phyloP scores from a whole-genome alignment of 2,888 invertebrate genomes.

The Trissolcus japonicus region DNA sequence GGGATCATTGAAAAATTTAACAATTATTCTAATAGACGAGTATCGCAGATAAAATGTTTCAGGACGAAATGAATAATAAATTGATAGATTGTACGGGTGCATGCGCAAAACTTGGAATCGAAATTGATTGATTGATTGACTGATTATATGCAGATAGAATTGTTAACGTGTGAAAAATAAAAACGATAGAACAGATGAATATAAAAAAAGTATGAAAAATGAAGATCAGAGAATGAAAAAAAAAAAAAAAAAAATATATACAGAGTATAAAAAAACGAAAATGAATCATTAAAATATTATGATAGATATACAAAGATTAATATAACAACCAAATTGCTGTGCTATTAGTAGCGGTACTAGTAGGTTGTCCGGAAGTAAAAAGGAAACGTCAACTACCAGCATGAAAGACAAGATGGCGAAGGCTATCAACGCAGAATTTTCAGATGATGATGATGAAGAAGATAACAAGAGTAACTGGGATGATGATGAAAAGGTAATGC shows the following conservation, averaged over 20 bases:
- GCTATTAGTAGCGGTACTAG: constrained; percentile 74
- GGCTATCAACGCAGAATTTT: constrained; percentile 74
- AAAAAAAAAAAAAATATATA: constrained; percentile 10
- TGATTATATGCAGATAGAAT: constrained; percentile 62
- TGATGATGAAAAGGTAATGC: constrained; percentile 71
- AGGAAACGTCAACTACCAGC: constrained; percentile 71
- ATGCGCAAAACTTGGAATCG: constrained; percentile 46
- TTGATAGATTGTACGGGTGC: constrained; percentile 30
- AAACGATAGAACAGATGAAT: constrained; percentile 33
- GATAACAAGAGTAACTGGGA: constrained; percentile 72
- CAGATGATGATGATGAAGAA: constrained; percentile 72
- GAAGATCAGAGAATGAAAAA: constrained; percentile 11
- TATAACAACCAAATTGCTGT: constrained; percentile 71
- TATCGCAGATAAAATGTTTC: too few species aligned
- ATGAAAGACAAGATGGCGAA: constrained; percentile 75
- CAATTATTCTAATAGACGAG: too few species aligned
- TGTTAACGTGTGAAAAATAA: constrained; percentile 64
- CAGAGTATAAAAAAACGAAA: constrained; percentile 62
- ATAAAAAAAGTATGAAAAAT: neutral
- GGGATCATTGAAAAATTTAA: too few species aligned
- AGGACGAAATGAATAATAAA: too few species aligned
- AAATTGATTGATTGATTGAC: constrained; percentile 57
- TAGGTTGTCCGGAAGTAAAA: constrained; percentile 75
- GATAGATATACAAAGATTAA: constrained; percentile 45
- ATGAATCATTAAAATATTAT: constrained; percentile 64